phyloP scores from a whole-genome alignment of 2,113 vertebrate genomes.

The Trogon surrucura region DNA sequence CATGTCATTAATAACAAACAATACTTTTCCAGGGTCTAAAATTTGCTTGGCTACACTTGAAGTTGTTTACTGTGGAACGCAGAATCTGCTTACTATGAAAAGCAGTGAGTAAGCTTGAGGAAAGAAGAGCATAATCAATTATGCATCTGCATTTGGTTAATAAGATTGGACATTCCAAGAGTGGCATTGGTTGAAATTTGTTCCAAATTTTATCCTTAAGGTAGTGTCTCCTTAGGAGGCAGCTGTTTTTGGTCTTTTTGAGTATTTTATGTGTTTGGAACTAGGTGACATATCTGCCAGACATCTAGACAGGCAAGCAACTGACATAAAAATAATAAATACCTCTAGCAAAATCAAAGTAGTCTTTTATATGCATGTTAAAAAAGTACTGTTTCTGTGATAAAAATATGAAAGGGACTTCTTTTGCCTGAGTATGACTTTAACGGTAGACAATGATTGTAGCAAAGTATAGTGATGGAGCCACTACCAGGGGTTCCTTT shows the following conservation, averaged over 20 bases:
- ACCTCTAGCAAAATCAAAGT: neutral
- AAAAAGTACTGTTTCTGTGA: neutral
- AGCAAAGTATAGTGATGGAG: neutral
- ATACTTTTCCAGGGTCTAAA: neutral
- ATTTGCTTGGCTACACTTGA: neutral
- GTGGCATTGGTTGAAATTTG: neutral
- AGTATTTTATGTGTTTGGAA: neutral
- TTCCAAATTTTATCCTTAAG: neutral
- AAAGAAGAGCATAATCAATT: neutral
- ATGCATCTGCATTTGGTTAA: neutral
- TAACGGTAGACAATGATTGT: neutral
- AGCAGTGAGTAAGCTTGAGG: neutral
- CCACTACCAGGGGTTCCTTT: neutral
- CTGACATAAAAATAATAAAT: neutral
- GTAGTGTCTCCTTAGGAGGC: neutral
- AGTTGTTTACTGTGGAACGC: neutral
- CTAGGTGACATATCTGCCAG: neutral
- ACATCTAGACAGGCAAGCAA: neutral
- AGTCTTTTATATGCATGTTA: neutral
- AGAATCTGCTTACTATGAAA: neutral
- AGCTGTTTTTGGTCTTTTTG: neutral
- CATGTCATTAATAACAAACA: neutral
- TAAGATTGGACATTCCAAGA: neutral
- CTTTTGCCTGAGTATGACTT: neutral
- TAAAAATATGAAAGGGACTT: neutral